Percentiles rank a stretch among this genome's conserved stretches.
Conservation (phyloP, 1,140 invertebrate genomes). For the Metaphire vulgaris region DNA sequence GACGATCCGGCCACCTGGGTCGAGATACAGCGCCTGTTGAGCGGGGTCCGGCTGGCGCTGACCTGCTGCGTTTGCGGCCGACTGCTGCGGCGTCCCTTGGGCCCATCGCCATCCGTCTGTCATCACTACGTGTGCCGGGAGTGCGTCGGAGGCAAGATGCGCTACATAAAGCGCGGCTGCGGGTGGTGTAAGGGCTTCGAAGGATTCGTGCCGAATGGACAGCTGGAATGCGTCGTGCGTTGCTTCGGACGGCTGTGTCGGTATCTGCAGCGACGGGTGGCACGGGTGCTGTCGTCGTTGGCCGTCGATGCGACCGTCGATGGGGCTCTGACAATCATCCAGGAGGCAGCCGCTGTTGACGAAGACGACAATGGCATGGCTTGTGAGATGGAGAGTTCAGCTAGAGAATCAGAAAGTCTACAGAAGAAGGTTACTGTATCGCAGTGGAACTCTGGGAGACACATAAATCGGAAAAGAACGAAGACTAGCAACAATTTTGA, state of each 20-base stretch:
- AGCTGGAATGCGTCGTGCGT: constrained; percentile 69
- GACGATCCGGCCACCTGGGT: neutral
- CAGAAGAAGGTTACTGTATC: too few species aligned
- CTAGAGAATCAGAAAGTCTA: too few species aligned
- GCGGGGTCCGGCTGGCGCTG: neutral
- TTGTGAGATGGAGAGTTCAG: too few species aligned
- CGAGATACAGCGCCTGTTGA: neutral
- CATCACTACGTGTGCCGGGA: constrained; percentile 76
- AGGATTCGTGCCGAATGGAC: constrained; percentile 74
- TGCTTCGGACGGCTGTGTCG: constrained; percentile 82
- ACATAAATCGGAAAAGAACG: constrained; percentile 59
- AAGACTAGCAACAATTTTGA: constrained; percentile 55
- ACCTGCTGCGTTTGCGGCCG: neutral
- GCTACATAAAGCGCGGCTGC: constrained; percentile 69
- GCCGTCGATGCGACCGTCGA: constrained; percentile 55
- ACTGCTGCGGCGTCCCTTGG: constrained; percentile 70
- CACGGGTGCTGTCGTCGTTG: constrained; percentile 51
- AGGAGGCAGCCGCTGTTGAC: constrained; percentile 72
- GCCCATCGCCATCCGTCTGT: constrained; percentile 70
- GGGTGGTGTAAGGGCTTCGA: constrained; percentile 75
- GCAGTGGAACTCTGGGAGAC: too few species aligned
- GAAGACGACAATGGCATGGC: too few species aligned
- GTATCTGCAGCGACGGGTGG: constrained; percentile 65
- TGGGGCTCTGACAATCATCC: constrained; percentile 66
- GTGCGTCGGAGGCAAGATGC: constrained; percentile 75